Evolutionary conservation across 2,797 vertebrate genomes (phyloP).

Genomic region (Cygnus olor): DNA sequence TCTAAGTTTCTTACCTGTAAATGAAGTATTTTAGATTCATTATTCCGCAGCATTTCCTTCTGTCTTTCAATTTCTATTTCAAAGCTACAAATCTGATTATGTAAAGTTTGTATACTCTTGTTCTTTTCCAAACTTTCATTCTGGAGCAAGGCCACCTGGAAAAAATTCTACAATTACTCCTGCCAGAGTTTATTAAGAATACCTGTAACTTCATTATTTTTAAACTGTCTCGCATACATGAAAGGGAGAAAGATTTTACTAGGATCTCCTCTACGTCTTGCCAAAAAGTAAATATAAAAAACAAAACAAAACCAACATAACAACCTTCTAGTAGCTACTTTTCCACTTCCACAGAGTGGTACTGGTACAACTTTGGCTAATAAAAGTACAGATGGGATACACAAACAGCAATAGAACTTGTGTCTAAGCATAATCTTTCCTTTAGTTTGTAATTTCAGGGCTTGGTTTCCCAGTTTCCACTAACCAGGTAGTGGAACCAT

Average conservation of each 20-base stretch:
- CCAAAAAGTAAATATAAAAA: not conserved
- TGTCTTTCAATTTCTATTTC: slow-evolving; percentile 85
- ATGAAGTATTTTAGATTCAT: slow-evolving; percentile 84
- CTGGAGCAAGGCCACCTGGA: slow-evolving; percentile 83
- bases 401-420: not conserved
- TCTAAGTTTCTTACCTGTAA: slow-evolving; percentile 78
- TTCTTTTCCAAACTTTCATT: slow-evolving; percentile 86
- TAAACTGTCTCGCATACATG: slow-evolving; percentile 16
- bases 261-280: not conserved
- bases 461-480: not conserved
- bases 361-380: not conserved
- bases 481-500: not conserved
- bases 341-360: not conserved
- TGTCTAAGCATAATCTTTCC: not conserved
- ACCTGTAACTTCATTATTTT: slow-evolving; percentile 35
- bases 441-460: not conserved
- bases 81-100: slow-evolving; percentile 85
- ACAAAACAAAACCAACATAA: not conserved
- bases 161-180: slow-evolving; percentile 67
- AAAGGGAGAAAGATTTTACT: slow-evolving; percentile 10
- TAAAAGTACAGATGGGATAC: not conserved
- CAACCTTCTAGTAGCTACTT: not conserved
- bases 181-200: slow-evolving; percentile 47
- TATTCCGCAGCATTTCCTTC: slow-evolving; percentile 84
- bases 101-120: slow-evolving; percentile 84